Base-by-base conservation (phyloP, 2,113 vertebrate genomes). In the Cheirogaleus medius region DNA sequence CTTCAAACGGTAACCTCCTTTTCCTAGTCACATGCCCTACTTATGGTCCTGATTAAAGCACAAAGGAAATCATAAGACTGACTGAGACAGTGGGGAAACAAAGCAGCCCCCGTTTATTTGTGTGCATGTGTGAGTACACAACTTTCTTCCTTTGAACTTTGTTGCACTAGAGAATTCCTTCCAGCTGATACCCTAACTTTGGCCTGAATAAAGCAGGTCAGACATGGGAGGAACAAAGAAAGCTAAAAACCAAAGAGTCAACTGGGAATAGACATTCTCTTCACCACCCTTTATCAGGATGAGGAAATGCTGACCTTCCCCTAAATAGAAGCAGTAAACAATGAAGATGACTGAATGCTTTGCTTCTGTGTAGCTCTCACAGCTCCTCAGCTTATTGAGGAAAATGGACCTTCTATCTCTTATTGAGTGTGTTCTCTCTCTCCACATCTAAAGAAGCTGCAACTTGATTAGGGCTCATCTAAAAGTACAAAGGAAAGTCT, bases 1-100 rank as follows among this genome's bases (percentile, higher is more conserved):
- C 56, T 97, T 96, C 94, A 97, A 94, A 97, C 25, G 1, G 87
- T 94, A 96, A 92, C 94, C 91, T 98, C 97, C 82, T 95, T 93
- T 74, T 95, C 83, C 90, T 56, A 64, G 11, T 88, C 97, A 95
- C 90, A 91, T 83, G 88, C 25, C 94, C 80, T 96, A 92, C 97
- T 98, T 94, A 34, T 39, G 69, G 74, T 95, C 95, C 97, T 78
- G 95, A 87, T 54, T 94, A 58, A 91, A 87, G 83, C 29, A 60
- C 64, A 90, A 71, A 94, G 89, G n/a, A 95, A 94, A 82, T 89
- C 54, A 56, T 37, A 74, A 96, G 91, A 78, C 52, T 83, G 49
- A 56, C 63, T 18, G 63, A 42, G 77, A 71, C 54, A 37, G 2
- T 0, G n/a, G 47, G 47, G 64, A 32, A 20, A 44, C 34, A 25